A percentile compares a stretch with the other conserved stretches of the same genome.
These are phyloP conservation scores for Catocala sponsa DNA, from an alignment of 2,888 invertebrate species.

Conservation along the genomic window DNA sequence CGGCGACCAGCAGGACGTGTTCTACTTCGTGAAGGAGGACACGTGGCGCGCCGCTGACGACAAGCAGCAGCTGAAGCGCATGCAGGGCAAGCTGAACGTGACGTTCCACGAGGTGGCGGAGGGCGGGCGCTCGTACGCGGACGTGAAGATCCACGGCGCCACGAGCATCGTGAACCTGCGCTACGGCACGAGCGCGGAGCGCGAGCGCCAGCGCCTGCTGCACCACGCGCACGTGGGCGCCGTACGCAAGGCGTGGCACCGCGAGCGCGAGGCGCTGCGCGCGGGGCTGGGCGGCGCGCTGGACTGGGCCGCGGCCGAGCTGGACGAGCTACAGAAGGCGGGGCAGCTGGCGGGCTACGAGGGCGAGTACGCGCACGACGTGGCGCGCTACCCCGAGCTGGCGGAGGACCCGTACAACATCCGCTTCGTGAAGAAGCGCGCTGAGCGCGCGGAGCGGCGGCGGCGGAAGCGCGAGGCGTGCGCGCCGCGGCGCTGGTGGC, in stretches of 20 bases:
- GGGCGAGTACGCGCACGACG: conserved; percentile 97
- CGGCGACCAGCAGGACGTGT: conserved; percentile 96
- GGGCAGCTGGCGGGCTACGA: conserved; percentile 96
- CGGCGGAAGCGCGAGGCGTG: conserved; percentile 90
- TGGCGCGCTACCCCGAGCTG: conserved; percentile 96
- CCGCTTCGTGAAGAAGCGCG: conserved; percentile 94
- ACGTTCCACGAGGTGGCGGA: conserved; percentile 96
- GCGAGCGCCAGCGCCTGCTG: conserved; percentile 95
- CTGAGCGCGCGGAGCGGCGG: conserved; percentile 91
- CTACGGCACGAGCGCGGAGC: conserved; percentile 97
- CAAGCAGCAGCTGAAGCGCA: conserved; percentile 94
- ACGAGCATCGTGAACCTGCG: conserved; percentile 97
- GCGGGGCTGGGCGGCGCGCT: conserved; percentile 92
- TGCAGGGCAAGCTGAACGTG: conserved; percentile 96
- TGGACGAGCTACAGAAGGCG: conserved; percentile 95
- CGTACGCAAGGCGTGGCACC: conserved; percentile 96
- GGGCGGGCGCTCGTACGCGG: conserved; percentile 92
- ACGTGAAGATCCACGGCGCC: conserved; percentile 96
- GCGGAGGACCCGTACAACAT: conserved; percentile 99
- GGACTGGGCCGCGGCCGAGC: conserved; percentile 96
- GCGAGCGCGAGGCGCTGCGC: conserved; percentile 95
- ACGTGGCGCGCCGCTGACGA: conserved; percentile 96
- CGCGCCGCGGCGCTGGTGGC: conserved; percentile 83
- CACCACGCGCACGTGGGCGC: conserved; percentile 97
- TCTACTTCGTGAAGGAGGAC: conserved; percentile 97